phyloP scores from a whole-genome alignment of 2,797 vertebrate species.

The Hybognathus amarus region DNA sequence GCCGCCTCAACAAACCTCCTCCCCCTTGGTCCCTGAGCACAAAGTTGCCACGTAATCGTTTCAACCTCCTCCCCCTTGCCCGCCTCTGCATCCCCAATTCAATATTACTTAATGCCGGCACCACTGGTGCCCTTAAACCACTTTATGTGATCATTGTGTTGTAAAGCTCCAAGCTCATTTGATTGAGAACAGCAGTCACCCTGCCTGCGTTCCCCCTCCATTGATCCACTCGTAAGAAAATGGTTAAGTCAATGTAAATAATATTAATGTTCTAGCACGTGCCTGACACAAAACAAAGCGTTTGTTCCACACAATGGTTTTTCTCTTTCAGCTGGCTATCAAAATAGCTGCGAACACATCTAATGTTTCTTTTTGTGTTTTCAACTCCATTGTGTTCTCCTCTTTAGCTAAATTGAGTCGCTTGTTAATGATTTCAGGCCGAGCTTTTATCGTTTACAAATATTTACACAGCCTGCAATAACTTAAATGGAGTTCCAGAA shows the following conservation, averaged over 20 bases:
- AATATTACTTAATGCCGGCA: slow-evolving; percentile 49
- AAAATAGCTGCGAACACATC: neutral
- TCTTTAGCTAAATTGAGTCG: neutral
- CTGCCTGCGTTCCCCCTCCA: slow-evolving; percentile 1
- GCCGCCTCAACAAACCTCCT: slow-evolving; percentile 51
- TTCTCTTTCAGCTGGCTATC: slow-evolving; percentile 13
- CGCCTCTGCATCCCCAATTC: slow-evolving; percentile 32
- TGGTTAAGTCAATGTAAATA: slow-evolving; percentile 46
- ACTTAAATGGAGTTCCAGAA: neutral
- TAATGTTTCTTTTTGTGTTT: neutral
- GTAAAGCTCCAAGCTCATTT: slow-evolving; percentile 55
- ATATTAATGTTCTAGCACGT: slow-evolving; percentile 3
- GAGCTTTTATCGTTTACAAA: slow-evolving; percentile 29
- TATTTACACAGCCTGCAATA: slow-evolving; percentile 34
- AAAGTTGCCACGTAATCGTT: slow-evolving; percentile 52
- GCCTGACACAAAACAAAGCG: neutral
- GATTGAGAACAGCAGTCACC: slow-evolving; percentile 48
- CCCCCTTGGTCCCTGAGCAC: slow-evolving; percentile 28
- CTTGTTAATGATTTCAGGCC: slow-evolving; percentile 35
- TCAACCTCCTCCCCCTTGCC: slow-evolving; percentile 13
- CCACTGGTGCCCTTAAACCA: slow-evolving; percentile 56
- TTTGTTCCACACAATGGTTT: slow-evolving; percentile 10
- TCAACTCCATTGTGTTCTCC: neutral
- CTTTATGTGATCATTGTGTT: slow-evolving; percentile 62
- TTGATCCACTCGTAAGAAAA: slow-evolving; percentile 39